Evolutionary conservation across 2,797 vertebrate genomes (phyloP), one percentile per base, ranked within the genome.

Genomic region (Pangasius mekongensis): DNA sequence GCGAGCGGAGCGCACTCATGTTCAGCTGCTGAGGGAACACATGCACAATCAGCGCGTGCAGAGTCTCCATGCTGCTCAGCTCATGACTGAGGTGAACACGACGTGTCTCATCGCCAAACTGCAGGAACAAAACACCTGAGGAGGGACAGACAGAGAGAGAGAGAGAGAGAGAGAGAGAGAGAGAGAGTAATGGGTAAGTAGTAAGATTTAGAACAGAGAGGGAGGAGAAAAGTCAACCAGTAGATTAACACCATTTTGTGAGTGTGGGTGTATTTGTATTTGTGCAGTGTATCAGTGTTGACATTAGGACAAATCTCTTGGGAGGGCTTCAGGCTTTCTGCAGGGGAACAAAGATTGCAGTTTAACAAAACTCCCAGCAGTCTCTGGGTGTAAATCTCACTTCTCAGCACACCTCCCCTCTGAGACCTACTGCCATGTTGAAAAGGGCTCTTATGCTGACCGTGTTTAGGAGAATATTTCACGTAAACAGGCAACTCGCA

Each of bases 11-110:
- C 0, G 81, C 90, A 78, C 97, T 98, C 97, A 99, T 98, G 91
- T 97, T 99, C 93, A 99, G 97, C 93, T 99, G 98, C 95, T 99
- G 98, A 69, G 98, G 98, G 96, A 99, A 99, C 97, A 99, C 99
- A 96, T 99, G 98, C 69, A 98, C 98, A 1, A 99, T 98, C 92
- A 99, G 98, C 9, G 98, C 98, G 86, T 98, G 97, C 92, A 99
- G 96, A 5, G 98, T 99, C 92, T 99, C 98, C 97, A 99, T 96
- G 95, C 97, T 98, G 95, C 97, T 98, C 94, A 99, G 97, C 97
- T 99, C 98, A 22, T 99, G 98, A 88, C 98, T 99, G 95, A 99
- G 97, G 94, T 99, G 98, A 80, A 99, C 98, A 0, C 98, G 94
- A 83, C 98, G 94, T 0, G 98, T 99, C 95, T 99, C 98, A 52